phyloP scores from a whole-genome alignment of 2,113 vertebrate genomes.

The Tamias sibiricus region DNA sequence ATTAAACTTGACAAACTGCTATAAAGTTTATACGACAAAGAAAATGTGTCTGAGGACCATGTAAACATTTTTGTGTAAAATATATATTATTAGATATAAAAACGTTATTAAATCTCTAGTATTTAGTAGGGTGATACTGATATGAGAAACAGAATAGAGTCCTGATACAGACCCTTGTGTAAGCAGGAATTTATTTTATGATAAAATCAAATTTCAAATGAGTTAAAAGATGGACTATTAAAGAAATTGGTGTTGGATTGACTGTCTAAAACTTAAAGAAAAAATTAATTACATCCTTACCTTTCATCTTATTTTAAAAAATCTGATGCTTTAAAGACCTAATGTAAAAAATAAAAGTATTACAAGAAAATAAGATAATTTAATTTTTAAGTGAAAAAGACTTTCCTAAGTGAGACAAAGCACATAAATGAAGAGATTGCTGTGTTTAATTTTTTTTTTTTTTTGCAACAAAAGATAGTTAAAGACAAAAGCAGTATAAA shows the following conservation, averaged over 20 bases:
- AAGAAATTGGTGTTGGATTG: not conserved
- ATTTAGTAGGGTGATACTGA: not conserved
- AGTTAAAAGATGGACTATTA: not conserved
- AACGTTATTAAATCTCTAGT: not conserved
- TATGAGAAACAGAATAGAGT: not conserved
- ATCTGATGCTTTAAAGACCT: not conserved
- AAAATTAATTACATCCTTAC: not conserved
- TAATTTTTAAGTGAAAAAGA: not conserved
- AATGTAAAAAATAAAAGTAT: not conserved
- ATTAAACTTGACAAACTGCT: not conserved
- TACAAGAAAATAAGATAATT: conserved; percentile 34
- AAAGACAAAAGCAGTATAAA: not conserved
- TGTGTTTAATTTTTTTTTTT: conserved; percentile 1
- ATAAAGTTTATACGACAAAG: not conserved
- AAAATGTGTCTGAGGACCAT: not conserved
- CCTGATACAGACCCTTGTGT: not conserved
- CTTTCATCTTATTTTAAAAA: not conserved
- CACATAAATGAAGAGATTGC: not conserved
- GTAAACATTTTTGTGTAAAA: not conserved
- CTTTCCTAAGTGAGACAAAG: not conserved
- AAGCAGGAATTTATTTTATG: not conserved
- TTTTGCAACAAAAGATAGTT: not conserved
- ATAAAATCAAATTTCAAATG: not conserved
- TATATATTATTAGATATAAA: not conserved
- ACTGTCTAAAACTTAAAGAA: not conserved